These are phyloP conservation scores for Loripinus fragilis DNA, from an alignment of 2,888 invertebrate species.

Conservation along the genomic window DNA sequence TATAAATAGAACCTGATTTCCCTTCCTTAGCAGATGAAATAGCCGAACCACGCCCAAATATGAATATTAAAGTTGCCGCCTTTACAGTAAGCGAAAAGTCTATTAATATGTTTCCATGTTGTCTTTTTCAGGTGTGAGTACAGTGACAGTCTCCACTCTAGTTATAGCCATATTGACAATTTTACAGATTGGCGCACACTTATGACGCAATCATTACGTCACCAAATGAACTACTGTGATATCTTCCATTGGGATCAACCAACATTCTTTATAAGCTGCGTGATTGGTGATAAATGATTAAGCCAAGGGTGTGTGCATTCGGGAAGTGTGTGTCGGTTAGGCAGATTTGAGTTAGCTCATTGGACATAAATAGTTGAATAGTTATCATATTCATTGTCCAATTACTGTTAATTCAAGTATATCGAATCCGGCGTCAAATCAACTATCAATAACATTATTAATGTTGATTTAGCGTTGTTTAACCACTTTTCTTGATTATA, in stretches of 20 bases:
- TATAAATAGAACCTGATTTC: too few species aligned
- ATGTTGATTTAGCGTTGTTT: too few species aligned
- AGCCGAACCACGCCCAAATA: not conserved
- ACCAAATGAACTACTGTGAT: not conserved
- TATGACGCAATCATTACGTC: conserved; percentile 7
- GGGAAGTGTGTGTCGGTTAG: too few species aligned
- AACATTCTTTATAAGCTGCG: not conserved
- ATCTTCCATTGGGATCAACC: conserved; percentile 9
- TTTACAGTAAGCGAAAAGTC: too few species aligned
- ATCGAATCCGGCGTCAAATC: not conserved
- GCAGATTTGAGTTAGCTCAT: not conserved
- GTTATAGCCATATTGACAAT: not conserved
- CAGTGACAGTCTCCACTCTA: not conserved
- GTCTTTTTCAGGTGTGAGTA: not conserved
- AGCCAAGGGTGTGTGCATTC: too few species aligned
- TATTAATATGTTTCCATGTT: not conserved
- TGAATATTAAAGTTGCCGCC: too few species aligned
- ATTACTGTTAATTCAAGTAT: not conserved
- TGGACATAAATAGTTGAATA: not conserved
- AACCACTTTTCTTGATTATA: too few species aligned
- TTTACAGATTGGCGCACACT: not conserved
- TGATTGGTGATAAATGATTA: not conserved
- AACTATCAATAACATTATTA: too few species aligned
- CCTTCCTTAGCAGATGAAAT: not conserved
- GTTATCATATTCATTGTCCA: not conserved